Evolutionary conservation across 2,113 vertebrate genomes (phyloP), one percentile per base, ranked within the genome.

Genomic region (Cromileptes altivelis): DNA sequence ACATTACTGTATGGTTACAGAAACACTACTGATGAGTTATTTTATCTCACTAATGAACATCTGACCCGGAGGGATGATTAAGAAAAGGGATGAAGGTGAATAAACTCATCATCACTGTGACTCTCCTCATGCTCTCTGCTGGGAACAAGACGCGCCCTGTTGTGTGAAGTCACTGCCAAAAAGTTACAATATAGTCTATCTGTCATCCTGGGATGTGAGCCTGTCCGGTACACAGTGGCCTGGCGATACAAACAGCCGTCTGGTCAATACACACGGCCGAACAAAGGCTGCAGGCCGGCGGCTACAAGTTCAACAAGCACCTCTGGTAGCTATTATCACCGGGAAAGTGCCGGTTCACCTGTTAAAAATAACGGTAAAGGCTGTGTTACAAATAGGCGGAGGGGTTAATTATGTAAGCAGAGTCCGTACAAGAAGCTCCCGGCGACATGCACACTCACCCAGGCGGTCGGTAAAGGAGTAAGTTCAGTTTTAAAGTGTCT

Each of bases 341-440:
- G 27, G 18, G 3, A 70, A 82, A 13, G 75, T 65, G 80, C 15
- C 63, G 53, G n/a, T 78, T 94, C 94, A 95, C 94, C 94, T 95
- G 94, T 89, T 88, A 40, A 84, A 91, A 84, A 72, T 96, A 96
- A 96, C 95, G 95, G 95, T 93, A 89, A 91, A 81, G 64, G 56
- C 42, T 14, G 53, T 52, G 80, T 75, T 27, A 63, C 81, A 84
- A 90, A 89, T 80, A 90, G 81, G 33, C 45, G 13, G 63, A 60
- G 63, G 85, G 76, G 42, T 57, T 50, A 19, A 82, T 95, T 92
- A 93, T 91, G 93, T 93, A 93, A 94, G 92, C 82, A 30, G 58
- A 79, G 80, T 37, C 68, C 63, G 73, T 12, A 23, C 81, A 76
- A 71, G 67, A 73, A 73, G 61, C 72, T 67, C 65, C 61, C 64